These are phyloP conservation scores for Uloborus diversus DNA, from an alignment of 1,140 invertebrate species.

Conservation along the genomic window DNA sequence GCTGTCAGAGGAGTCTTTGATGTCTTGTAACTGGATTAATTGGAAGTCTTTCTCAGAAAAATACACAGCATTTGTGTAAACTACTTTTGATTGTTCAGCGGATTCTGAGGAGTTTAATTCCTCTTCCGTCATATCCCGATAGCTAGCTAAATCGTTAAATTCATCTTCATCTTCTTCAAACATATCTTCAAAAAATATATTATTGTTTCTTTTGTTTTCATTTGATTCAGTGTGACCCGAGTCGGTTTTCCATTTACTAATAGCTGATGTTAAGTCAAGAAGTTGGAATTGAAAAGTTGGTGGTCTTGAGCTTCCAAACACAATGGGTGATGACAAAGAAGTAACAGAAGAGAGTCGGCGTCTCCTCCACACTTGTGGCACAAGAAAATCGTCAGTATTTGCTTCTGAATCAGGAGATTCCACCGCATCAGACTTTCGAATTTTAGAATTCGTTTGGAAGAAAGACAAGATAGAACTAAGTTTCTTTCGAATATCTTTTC, in stretches of 20 bases:
- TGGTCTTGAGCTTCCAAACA: slow-evolving; percentile 19
- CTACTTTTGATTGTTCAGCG: not conserved
- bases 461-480: slow-evolving; percentile 18
- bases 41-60: not conserved
- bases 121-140: slow-evolving; percentile 37
- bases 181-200: slow-evolving; percentile 9
- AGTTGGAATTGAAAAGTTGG: not conserved
- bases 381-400: slow-evolving; percentile 5
- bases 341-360: slow-evolving; percentile 42
- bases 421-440: not conserved
- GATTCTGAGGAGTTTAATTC: slow-evolving; percentile 32
- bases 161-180: slow-evolving; percentile 43
- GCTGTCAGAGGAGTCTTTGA: too few relatives aligned
- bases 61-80: slow-evolving; percentile 3
- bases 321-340: slow-evolving; percentile 8
- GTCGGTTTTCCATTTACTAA: slow-evolving; percentile 21
- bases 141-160: slow-evolving; percentile 17
- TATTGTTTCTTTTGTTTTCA: not conserved
- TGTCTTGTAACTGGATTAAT: not conserved
- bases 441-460: slow-evolving; percentile 5
- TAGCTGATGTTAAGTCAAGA: slow-evolving; percentile 21
- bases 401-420: not conserved
- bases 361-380: slow-evolving; percentile 35
- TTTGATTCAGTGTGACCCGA: too few relatives aligned
- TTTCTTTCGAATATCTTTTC: slow-evolving; percentile 30